Base-by-base conservation (phyloP, 2,797 vertebrate genomes). In the Sebastes steindachneri region DNA sequence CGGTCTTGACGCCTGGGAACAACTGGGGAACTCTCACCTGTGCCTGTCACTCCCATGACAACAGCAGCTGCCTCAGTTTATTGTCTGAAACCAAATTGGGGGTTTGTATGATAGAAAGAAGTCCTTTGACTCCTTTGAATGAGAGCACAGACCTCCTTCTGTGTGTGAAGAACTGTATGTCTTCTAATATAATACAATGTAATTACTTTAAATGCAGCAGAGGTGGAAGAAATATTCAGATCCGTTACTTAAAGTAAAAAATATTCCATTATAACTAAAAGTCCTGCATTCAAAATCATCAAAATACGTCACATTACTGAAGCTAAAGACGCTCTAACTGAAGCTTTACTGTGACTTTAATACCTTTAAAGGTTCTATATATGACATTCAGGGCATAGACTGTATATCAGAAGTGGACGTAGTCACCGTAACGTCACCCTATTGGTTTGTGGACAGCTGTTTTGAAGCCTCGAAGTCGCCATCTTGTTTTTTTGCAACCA, bases 1-100 rank as follows among this genome's bases (percentile, higher is more conserved):
- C 60, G 15, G 4, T 41, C 60, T 57, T 80, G 86, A 88, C 12
- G 82, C 53, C 73, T 82, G 84, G 73, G 80, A 92, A 93, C 95
- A 95, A 89, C 93, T 94, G 93, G 78, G 71, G 31, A 64, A 23
- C 77, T 82, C 87, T 93, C 94, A 95, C 94, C 94, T 95, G 95
- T 85, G 87, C 83, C 37, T 80, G 89, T 93, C 95, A 92, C 88
- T 95, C 93, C 70, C 79, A 75, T 72, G 68, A 76, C 86, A 90
- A 86, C 95, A 95, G 92, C 93, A 95, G 94, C 90, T 53, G 79
- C 90, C 79, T 86, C 48, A 11, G 10, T 84, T 84, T 77, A 85
- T 84, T 83, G 87, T 85, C 64, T 82, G 65, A 74, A 63, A 83
- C 69, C 63, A 60, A 83, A 80, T 31, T 60, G 48, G 29, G 41